Conservation (phyloP, 23 tunicate species). For the Trididemnum nubilum region DNA sequence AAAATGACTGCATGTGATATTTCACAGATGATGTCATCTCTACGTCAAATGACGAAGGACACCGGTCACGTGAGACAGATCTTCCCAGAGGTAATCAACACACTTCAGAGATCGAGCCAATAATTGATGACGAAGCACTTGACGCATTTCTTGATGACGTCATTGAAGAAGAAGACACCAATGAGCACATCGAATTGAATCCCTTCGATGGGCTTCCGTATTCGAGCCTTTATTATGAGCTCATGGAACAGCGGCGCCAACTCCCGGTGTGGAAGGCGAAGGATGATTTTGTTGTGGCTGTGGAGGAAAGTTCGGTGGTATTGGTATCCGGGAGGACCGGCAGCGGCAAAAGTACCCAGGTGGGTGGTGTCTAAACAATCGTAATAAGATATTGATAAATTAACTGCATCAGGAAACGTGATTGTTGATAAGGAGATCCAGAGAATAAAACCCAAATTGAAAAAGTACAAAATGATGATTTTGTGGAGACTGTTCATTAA, state of each 20-base stretch:
- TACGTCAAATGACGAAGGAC: background rate
- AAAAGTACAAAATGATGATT: too few relatives aligned
- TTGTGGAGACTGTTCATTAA: too few relatives aligned
- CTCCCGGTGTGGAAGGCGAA: constrained; percentile 83
- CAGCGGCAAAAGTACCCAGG: constrained; percentile 95
- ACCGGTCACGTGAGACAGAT: background rate
- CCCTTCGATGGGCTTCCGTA: constrained; percentile 92
- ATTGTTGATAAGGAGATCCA: too few relatives aligned
- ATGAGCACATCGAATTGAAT: constrained; percentile 55
- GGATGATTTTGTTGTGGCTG: constrained; percentile 85
- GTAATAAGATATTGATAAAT: too few relatives aligned
- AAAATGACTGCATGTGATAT: too few relatives aligned
- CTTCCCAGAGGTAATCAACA: background rate
- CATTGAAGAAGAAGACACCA: background rate
- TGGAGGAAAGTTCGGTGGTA: constrained; percentile 80
- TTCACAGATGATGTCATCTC: background rate
- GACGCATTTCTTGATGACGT: background rate
- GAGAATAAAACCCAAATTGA: too few relatives aligned
- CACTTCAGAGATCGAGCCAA: background rate
- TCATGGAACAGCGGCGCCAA: constrained; percentile 43
- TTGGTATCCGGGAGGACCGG: constrained; percentile 80
- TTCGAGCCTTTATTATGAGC: constrained; percentile 74
- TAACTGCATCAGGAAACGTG: too few relatives aligned
- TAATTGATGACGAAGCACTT: background rate
- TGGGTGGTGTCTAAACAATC: too few relatives aligned